Base-by-base conservation (phyloP, 2,888 invertebrate species). In the Entomobrya proxima region DNA sequence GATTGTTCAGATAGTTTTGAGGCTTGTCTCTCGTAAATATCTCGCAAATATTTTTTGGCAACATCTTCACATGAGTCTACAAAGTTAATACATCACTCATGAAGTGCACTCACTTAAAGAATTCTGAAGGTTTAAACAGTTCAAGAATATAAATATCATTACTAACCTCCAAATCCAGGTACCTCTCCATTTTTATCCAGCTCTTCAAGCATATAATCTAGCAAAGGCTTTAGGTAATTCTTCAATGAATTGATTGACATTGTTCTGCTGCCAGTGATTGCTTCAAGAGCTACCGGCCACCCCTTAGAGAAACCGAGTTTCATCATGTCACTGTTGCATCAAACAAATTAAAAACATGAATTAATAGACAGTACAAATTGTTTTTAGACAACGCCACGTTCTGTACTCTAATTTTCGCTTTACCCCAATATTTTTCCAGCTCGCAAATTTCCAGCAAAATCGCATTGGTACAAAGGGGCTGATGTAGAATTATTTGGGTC, bases 391-490 rank as follows among this genome's bases (percentile, higher is more conserved):
- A 55, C 2, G 11, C 1, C 55, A 55, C 9, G 55, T 9, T n/a
- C n/a, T n/a, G 76, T 18, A 35, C 35, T 86, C 90, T 24, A n/a
- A 32, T 21, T 77, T 37, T 79, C 32, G 64, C 37, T 11, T 90
- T 89, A 92, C 92, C 91, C 91, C 6, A 93, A 89, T 40, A 91
- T 90, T 18, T 90, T 86, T 18, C 93, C 93, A 7, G 93, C 93
- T 58, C 91, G 91, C 67, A 89, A 91, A 27, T 91, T 92, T 58
- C 91, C 90, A 88, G 92, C 92, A 84, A 93, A 92, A 88, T 93
- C 92, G 90, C 93, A 93, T 61, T 91, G 91, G 89, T 93, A 91
- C 18, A 93, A 91, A 0, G 93, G 91, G 72, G 89, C 89, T 2
- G 88, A 75, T n/a, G 24, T 58, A 7, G 37, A 77, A 13, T 82